Evolutionary conservation across 2,888 invertebrate genomes (phyloP), one percentile per base, ranked within the genome.

Genomic region (Mesodorylaimus sp.): DNA sequence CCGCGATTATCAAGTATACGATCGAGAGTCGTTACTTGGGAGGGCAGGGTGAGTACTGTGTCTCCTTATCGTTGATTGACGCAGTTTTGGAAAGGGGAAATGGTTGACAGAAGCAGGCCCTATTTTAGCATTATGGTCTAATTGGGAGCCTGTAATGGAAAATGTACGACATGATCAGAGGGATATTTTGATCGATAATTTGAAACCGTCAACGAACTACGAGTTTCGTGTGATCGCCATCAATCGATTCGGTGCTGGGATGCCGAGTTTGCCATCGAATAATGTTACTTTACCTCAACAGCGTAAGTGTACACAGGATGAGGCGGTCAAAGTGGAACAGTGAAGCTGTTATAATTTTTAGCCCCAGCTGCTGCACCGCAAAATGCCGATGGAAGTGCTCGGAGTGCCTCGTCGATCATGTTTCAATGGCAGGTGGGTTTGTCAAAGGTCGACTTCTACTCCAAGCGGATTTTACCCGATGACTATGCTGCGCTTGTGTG

Each of bases 171-270:
- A 50, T 2, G 75, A 75, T 48, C 79, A 79, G 57, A 77, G 83
- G 45, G 84, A 80, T 79, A 76, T 82, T 13, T 68, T 86, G 36
- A 72, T 93, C 45, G 80, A 79, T 39, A 83, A 82, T 63, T 73
- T 95, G 45, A 86, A 87, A 68, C 93, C 95, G 0, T 89, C 93
- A 0, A 82, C 87, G 0, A 81, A 84, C 0, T 97, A 95, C 69
- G 88, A 91, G 68, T 97, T 97, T 70, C 76, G 93, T 54, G 84
- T 97, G n/a, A 84, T 84, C 55, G 89, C 95, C 16, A 82, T 89
- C 13, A 97, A 97, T 69, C 81, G 82, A 46, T 89, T 93, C 1
- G 95, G 95, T 0, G 87, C 91, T 66, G 93, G 95, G 2, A 79
- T 82, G 1, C 79, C 86, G 1, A 89, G 89, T 0, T 80, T 81